Base-by-base conservation (phyloP, 2,797 vertebrate species). In the Podarcis lilfordi region DNA sequence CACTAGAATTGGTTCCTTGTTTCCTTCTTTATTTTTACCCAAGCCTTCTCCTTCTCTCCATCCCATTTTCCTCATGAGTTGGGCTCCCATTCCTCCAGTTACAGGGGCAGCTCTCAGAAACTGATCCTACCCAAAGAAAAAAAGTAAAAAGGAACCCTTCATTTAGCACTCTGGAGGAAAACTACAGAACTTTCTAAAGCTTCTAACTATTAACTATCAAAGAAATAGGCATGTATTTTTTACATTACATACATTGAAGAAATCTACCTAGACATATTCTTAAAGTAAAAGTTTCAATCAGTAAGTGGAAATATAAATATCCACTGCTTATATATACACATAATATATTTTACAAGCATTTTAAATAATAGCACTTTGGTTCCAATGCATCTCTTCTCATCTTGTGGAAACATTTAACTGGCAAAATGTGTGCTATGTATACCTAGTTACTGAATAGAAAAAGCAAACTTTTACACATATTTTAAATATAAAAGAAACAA, bases 31-130 rank as follows among this genome's bases (percentile, higher is more conserved):
- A 97, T 99, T 98, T 95, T 98, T 98, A 27, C 99, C 99, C 0
- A 99, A 97, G 25, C 99, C 99, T 95, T 99, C 98, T 84, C 99
- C 99, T 59, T 98, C 97, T 95, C 96, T 98, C 99, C 99, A 99
- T 93, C 99, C 99, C 99, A 99, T 99, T 96, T 99, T 99, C 85
- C 98, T 98, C 99, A 99, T 99, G 82, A 99, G 97, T 72, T 99
- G 97, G 96, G 99, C 99, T 80, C 99, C 99, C 91, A 99, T 98
- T 45, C 99, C 98, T 85, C 99, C 99, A 1, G 98, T 98, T 37
- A 99, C 98, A 0, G 99, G 99, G 66, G 98, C 98, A 45, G 98
- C 99, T 93, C 98, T 98, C 90, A 99, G 97, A 96, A 99, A 99
- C 95, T 99, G 99, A 97, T 99, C 99, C 99, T 99, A 97, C 90